Base-by-base conservation (phyloP, 2,113 vertebrate genomes). In the Protobothrops mucrosquamatus region DNA sequence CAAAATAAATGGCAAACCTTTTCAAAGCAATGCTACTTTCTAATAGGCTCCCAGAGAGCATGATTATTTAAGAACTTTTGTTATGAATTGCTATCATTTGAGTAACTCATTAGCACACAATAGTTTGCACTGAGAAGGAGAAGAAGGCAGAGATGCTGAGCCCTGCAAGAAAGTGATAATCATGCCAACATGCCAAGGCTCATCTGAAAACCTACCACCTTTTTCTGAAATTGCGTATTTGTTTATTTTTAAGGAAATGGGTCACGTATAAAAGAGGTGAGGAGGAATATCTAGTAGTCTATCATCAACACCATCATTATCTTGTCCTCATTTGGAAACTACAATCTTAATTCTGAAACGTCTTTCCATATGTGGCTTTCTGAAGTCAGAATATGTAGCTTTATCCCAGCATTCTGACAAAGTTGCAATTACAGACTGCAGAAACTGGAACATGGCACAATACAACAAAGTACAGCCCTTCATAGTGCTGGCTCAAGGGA, bases 21-120 rank as follows among this genome's bases (percentile, higher is more conserved):
- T 95, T 87, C 90, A 94, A 94, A 90, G 87, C 81, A 51, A 26
- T 0, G 0, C 61, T 95, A 59, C 89, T 51, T 55, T 91, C 87
- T 26, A 87, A 89, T 85, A 87, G 39, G 0, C 0, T 87, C 90
- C 91, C 0, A 0, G 0, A 74, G 22, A 3, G 1, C 0, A 0
- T 12, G 92, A 51, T 87, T 74, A 43, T 93, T 92, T 69, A 89
- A 91, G 7, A 94, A 93, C 39, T 69, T 89, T 64, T 91, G 0
- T 56, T 26, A 12, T 26, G 85, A 94, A 94, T 87, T 94, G 89
- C 11, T 90, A 39, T 48, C 89, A 54, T 51, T 59, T 2, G 0
- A 91, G 85, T 59, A 51, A 2, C 81, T 64, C 29, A 85, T 46
- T 92, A 23, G 87, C 81, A 52, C 46, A 8, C 89, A 86, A 48